Evolutionary conservation across 2,888 invertebrate species (phyloP).

Genomic region (Callyntrura guangdongensis): DNA sequence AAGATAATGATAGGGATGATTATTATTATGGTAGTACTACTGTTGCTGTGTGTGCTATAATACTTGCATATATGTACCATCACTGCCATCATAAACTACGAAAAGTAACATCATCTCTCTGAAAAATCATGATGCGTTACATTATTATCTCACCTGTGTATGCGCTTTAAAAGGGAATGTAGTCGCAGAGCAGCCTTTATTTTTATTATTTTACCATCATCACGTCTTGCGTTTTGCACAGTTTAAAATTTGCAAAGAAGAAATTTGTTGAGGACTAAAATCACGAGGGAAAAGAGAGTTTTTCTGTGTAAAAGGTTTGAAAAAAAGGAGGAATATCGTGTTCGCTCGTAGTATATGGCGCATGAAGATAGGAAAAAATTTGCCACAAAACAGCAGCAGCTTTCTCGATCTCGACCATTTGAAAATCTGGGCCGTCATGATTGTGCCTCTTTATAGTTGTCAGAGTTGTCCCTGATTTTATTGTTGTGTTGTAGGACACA

Average conservation of each 20-base stretch:
- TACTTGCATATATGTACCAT: too few species aligned
- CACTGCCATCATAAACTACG: slow-evolving; percentile 1
- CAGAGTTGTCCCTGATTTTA: slow-evolving; percentile 39
- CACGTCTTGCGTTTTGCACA: too few species aligned
- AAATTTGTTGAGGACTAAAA: too few species aligned
- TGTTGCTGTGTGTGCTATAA: neutral
- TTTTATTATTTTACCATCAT: slow-evolving; percentile 17
- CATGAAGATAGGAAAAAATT: slow-evolving; percentile 30
- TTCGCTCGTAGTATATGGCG: neutral
- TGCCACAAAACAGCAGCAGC: slow-evolving; percentile 53
- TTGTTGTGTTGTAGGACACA: slow-evolving; percentile 41
- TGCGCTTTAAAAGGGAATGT: slow-evolving; percentile 53
- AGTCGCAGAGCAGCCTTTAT: too few species aligned
- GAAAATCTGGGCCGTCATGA: slow-evolving; percentile 41
- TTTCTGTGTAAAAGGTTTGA: neutral
- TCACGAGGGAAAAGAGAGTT: too few species aligned
- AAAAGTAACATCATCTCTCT: slow-evolving; percentile 51
- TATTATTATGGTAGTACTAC: neutral
- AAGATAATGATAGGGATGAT: slow-evolving; percentile 17
- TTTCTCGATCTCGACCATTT: slow-evolving; percentile 49
- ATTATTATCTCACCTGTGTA: slow-evolving; percentile 57
- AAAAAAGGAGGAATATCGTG: neutral
- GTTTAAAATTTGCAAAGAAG: too few species aligned
- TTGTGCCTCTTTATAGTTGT: slow-evolving; percentile 21
- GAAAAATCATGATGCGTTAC: slow-evolving; percentile 45